Conservation (phyloP, 2,113 vertebrate species). For the Tetrax tetrax region DNA sequence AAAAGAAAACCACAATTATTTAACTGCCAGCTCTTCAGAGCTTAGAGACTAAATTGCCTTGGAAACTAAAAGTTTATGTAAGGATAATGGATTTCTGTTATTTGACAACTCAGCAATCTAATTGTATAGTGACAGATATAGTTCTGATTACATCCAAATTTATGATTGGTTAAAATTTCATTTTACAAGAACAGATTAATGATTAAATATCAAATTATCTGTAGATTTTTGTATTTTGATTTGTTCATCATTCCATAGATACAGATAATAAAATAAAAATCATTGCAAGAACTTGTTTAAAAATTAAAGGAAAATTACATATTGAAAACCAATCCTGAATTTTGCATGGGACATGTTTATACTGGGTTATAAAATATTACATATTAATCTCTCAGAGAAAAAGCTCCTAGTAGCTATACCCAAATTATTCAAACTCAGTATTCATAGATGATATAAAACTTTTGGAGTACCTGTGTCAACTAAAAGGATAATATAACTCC, state of each 20-base stretch:
- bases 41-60: constrained; percentile 54
- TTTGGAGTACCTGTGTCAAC: neutral
- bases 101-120: constrained; percentile 53
- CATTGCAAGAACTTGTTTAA: neutral
- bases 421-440: neutral
- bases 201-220: constrained; percentile 22
- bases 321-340: constrained; percentile 42
- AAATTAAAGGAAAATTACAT: constrained; percentile 38
- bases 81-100: constrained; percentile 49
- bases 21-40: constrained; percentile 13
- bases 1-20: neutral
- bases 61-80: constrained; percentile 48
- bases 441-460: neutral
- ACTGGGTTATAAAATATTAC: constrained; percentile 28
- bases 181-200: neutral
- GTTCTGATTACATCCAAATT: constrained; percentile 39
- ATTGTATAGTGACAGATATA: constrained; percentile 20
- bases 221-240: neutral
- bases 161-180: constrained; percentile 51
- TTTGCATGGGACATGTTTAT: constrained; percentile 33
- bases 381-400: constrained; percentile 12
- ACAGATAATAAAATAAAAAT: constrained; percentile 1
- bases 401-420: neutral
- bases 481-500: neutral
- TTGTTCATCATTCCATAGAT: neutral